Conservation (phyloP, 2,888 invertebrate species). For the Drosophila neoperkinsi region DNA sequence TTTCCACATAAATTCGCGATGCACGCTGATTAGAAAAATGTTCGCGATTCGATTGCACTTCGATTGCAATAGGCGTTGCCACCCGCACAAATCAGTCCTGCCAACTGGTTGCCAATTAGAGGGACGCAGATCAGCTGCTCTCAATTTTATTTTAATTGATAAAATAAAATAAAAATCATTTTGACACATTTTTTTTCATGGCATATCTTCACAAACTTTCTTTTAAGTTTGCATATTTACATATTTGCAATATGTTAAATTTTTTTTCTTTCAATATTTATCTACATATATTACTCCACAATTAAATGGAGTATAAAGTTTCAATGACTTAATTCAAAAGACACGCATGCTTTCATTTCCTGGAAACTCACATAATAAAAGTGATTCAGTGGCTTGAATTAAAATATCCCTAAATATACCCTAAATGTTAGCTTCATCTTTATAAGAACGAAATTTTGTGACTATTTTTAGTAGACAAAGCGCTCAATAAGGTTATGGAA, state of each 20-base stretch:
- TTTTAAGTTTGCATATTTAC: background rate
- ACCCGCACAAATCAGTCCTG: background rate
- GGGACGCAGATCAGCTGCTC: background rate
- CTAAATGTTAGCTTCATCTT: background rate
- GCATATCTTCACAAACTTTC: accelerated
- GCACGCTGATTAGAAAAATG: too few relatives aligned
- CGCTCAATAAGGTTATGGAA: background rate
- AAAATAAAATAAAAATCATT: background rate
- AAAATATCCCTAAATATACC: background rate
- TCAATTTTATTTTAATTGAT: background rate
- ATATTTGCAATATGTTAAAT: background rate
- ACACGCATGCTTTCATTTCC: background rate
- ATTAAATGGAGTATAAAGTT: background rate
- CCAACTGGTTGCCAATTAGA: background rate
- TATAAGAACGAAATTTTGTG: background rate
- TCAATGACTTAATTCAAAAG: background rate
- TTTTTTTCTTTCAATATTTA: background rate
- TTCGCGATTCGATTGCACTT: background rate
- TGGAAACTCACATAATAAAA: background rate
- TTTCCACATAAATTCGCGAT: too few relatives aligned
- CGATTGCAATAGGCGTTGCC: background rate
- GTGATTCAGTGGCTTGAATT: background rate
- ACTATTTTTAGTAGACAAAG: background rate
- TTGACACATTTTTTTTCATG: background rate
- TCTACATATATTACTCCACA: background rate